A percentile compares a stretch with the other conserved stretches of the same genome.
Conservation (phyloP, 2,888 invertebrate species). For the Hyles lineata region DNA sequence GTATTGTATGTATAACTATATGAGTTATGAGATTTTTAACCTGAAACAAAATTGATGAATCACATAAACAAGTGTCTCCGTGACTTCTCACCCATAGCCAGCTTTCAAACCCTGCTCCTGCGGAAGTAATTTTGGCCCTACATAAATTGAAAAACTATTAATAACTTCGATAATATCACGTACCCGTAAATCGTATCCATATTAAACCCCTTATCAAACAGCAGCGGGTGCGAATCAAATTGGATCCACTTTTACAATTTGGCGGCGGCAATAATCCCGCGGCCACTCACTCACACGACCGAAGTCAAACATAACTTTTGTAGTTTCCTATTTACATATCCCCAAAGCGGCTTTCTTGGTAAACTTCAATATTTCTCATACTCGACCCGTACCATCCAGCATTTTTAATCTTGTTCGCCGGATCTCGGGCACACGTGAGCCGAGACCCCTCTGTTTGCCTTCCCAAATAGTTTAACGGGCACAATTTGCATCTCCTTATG, state of each 20-base stretch:
- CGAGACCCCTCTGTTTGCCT: slow-evolving; percentile 81
- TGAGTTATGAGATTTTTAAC: too few species aligned
- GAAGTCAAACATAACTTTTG: slow-evolving; percentile 81
- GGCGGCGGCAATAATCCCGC: slow-evolving; percentile 69
- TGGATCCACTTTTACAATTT: slow-evolving; percentile 62
- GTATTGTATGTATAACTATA: too few species aligned
- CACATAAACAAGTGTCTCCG: too few species aligned
- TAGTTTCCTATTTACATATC: slow-evolving; percentile 82
- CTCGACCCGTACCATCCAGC: slow-evolving; percentile 75
- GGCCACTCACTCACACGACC: slow-evolving; percentile 70
- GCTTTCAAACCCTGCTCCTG: too few species aligned
- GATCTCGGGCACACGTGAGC: slow-evolving; percentile 78
- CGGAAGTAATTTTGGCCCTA: not conserved
- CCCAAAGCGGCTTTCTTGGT: slow-evolving; percentile 81
- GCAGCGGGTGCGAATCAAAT: slow-evolving; percentile 62
- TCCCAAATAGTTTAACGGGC: slow-evolving; percentile 84
- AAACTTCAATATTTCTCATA: slow-evolving; percentile 78
- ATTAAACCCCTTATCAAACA: slow-evolving; percentile 37
- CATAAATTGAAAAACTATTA: slow-evolving; percentile 1
- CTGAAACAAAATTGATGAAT: too few species aligned
- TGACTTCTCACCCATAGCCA: too few species aligned
- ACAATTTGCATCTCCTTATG: slow-evolving; percentile 85
- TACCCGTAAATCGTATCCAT: not conserved
- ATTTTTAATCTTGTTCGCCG: slow-evolving; percentile 83
- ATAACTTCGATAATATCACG: not conserved